phyloP scores from a whole-genome alignment of 2,113 vertebrate species.

The Hystrix brachyura region DNA sequence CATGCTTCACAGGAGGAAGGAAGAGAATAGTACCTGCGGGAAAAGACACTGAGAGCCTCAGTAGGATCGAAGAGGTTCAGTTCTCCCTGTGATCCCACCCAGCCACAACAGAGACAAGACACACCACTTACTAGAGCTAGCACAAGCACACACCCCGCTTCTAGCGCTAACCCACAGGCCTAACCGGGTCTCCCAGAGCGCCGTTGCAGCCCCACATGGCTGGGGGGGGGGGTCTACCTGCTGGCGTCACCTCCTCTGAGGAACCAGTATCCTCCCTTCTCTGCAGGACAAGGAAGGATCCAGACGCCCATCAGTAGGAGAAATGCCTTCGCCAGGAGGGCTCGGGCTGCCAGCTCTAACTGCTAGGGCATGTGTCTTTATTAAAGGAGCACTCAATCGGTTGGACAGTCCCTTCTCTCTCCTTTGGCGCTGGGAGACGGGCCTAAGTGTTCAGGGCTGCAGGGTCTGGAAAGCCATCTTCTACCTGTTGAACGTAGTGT shows the following conservation, averaged over 20 bases:
- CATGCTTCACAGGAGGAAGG: neutral
- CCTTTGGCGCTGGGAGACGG: conserved; percentile 69
- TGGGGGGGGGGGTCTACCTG: neutral
- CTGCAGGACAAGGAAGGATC: conserved; percentile 73
- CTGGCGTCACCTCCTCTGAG: conserved; percentile 12
- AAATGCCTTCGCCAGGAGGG: conserved; percentile 18
- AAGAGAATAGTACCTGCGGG: neutral
- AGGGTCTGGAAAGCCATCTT: conserved; percentile 76
- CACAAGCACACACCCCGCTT: neutral
- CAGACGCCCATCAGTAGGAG: conserved; percentile 51
- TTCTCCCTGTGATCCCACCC: conserved; percentile 3
- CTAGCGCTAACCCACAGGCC: conserved; percentile 52
- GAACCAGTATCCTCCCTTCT: conserved; percentile 68
- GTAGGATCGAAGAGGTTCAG: neutral
- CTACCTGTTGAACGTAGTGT: conserved; percentile 98
- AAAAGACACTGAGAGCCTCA: neutral
- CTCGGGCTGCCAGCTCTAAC: neutral
- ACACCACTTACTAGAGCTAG: conserved; percentile 27
- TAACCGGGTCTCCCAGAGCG: conserved; percentile 43
- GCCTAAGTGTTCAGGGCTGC: conserved; percentile 75
- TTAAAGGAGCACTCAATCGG: neutral
- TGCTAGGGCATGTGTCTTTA: neutral
- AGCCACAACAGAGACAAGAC: conserved; percentile 18
- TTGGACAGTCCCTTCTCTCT: conserved; percentile 69
- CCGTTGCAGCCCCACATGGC: conserved; percentile 18